These are phyloP conservation scores for Neofelis nebulosa DNA, from an alignment of 2,113 vertebrate genomes.

Conservation along the genomic window DNA sequence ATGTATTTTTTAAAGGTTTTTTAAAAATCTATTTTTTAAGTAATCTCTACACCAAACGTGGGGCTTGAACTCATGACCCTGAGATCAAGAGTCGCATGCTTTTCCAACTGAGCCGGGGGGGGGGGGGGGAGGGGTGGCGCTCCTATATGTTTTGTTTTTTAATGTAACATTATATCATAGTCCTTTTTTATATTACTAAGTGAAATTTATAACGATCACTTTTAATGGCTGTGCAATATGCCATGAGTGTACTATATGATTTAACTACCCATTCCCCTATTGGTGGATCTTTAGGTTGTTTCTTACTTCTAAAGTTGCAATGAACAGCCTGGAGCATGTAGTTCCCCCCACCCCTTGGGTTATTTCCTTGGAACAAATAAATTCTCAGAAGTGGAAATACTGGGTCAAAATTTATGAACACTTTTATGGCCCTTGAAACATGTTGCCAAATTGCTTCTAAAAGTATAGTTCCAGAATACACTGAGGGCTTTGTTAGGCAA, in stretches of 20 bases:
- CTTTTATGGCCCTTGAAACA: constrained; percentile 67
- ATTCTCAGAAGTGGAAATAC: constrained; percentile 73
- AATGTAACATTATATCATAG: background rate
- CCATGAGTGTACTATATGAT: background rate
- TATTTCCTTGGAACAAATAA: constrained; percentile 71
- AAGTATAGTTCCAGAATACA: constrained; percentile 60
- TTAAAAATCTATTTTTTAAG: background rate
- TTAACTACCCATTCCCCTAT: background rate
- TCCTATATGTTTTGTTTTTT: background rate
- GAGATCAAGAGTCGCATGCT: background rate
- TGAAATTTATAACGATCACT: background rate
- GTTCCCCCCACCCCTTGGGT: background rate
- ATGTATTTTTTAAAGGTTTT: background rate
- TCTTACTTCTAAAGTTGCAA: constrained; percentile 6
- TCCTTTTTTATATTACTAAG: constrained; percentile 3
- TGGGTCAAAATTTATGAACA: constrained; percentile 72
- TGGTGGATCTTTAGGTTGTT: background rate
- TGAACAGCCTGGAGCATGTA: constrained; percentile 2
- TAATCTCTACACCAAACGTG: background rate
- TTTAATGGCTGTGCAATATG: background rate
- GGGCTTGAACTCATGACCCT: background rate
- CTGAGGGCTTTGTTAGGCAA: constrained; percentile 69
- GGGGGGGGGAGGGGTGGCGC: rapidly evolving
- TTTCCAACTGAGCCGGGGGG: background rate
- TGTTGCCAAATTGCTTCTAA: constrained; percentile 70